These are phyloP conservation scores for Lethocerus indicus DNA, from an alignment of 1,140 invertebrate species.

Conservation along the genomic window DNA sequence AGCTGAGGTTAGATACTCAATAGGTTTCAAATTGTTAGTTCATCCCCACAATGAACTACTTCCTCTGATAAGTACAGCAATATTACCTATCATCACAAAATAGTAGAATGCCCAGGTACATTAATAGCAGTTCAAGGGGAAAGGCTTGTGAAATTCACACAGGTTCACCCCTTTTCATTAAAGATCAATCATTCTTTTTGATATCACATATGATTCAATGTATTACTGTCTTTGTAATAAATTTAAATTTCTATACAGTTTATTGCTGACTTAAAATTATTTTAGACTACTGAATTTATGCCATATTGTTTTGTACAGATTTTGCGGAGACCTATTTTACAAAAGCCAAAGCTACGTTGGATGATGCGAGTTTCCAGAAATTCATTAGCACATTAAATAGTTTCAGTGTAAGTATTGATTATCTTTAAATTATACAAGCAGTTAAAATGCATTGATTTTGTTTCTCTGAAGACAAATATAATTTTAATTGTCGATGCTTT, in stretches of 20 bases:
- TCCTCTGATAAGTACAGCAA: too few species aligned
- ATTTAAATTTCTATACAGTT: background rate
- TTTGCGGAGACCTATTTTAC: conserved; percentile 5
- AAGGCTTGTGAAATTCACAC: too few species aligned
- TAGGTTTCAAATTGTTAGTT: too few species aligned
- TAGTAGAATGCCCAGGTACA: too few species aligned
- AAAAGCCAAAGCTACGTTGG: conserved; percentile 4
- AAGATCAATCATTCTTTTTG: background rate
- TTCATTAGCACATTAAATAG: conserved; percentile 4
- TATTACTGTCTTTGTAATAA: background rate
- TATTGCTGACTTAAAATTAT: background rate
- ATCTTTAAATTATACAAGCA: background rate
- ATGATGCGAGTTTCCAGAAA: conserved; percentile 4
- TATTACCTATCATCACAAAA: too few species aligned
- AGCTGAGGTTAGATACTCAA: too few species aligned
- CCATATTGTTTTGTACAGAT: conserved; percentile 8
- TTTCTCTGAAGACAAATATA: background rate
- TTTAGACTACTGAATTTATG: background rate
- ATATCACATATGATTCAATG: background rate
- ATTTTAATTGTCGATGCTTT: background rate
- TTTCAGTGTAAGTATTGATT: background rate
- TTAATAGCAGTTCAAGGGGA: too few species aligned
- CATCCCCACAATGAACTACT: too few species aligned
- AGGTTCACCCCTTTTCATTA: background rate
- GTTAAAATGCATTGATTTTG: background rate